Base-by-base conservation (phyloP, 2,113 vertebrate genomes). In the Synodontis membranacea region DNA sequence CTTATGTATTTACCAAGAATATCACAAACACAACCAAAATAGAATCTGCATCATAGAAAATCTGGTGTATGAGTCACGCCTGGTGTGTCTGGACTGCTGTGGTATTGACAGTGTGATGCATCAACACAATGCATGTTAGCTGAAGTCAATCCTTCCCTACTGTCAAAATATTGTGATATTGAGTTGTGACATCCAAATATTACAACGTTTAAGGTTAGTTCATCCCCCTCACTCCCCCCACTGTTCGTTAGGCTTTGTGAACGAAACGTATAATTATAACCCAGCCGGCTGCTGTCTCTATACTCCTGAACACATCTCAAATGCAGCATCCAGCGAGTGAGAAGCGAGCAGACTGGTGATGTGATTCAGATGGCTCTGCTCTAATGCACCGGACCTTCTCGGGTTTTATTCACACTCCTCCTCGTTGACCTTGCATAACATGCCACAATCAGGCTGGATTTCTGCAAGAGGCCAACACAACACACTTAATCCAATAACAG, bases 401-500 rank as follows among this genome's bases (percentile, higher is more conserved):
- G 5, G 7, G 28, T 52, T 74, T 75, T 81, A 76, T 86, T 84
- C 87, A 58, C 52, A 10, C 42, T 80, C n/a, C 23, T 60, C 72
- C 37, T 62, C 48, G 11, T 46, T 28, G 48, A 80, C 84, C 81
- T 88, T 84, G 75, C 75, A 50, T 52, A 82, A 84, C 84, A 62
- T 9, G 52, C 50, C 62, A 84, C 42, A 78, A 82, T 42, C 80
- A 39, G 66, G 42, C 79, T 74, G 34, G 64, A 64, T 75, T 84
- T 83, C 70, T 60, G 72, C 21, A 23, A 48, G 52, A 50, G 56
- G 74, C n/a, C 15, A 56, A 80, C 44, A 86, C 74, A 46, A 66
- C 34, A 23, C 48, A 42, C 46, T 74, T 84, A 84, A 89, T 81
- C 80, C 85, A 81, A 62, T 84, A 88, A 82, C 56, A 28, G 21